Evolutionary conservation across 2,113 vertebrate species (phyloP).

Genomic region (Ornithorhynchus anatinus): DNA sequence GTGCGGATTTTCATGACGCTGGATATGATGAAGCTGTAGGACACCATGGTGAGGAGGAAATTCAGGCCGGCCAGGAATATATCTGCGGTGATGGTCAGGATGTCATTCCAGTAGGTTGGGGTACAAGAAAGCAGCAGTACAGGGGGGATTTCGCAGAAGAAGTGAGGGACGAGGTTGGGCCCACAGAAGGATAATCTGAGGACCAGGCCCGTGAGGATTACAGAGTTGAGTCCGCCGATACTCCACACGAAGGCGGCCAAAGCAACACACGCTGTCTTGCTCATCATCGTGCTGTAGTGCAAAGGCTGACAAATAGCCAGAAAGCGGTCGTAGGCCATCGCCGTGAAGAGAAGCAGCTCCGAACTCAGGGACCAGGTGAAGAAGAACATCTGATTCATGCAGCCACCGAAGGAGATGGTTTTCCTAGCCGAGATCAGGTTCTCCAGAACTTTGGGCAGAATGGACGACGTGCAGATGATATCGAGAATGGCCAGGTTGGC

Average conservation of each 20-base stretch:
- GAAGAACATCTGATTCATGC: conserved; percentile 57
- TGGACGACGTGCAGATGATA: background rate
- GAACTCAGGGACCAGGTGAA: conserved; percentile 33
- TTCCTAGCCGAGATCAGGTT: conserved; percentile 18
- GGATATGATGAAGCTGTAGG: background rate
- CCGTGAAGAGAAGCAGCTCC: conserved; percentile 45
- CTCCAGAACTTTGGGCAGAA: background rate
- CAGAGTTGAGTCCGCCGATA: conserved; percentile 14
- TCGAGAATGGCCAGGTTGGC: background rate
- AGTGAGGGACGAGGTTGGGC: conserved; percentile 29
- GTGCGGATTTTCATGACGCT: background rate
- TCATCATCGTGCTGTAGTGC: conserved; percentile 40
- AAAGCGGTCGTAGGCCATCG: conserved; percentile 56
- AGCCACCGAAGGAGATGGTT: conserved; percentile 29
- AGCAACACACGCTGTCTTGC: background rate
- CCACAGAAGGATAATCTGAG: conserved; percentile 24
- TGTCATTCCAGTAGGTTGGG: conserved; percentile 24
- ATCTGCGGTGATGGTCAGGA: background rate
- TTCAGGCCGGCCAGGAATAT: background rate
- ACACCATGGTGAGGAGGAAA: background rate
- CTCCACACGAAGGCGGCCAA: background rate
- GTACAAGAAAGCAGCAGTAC: conserved; percentile 31
- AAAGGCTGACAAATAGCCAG: conserved; percentile 47
- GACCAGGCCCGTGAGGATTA: conserved; percentile 25
- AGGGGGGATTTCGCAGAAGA: conserved; percentile 41